These are phyloP conservation scores for Andrena haemorrhoa DNA, from an alignment of 2,888 invertebrate genomes.

Conservation along the genomic window DNA sequence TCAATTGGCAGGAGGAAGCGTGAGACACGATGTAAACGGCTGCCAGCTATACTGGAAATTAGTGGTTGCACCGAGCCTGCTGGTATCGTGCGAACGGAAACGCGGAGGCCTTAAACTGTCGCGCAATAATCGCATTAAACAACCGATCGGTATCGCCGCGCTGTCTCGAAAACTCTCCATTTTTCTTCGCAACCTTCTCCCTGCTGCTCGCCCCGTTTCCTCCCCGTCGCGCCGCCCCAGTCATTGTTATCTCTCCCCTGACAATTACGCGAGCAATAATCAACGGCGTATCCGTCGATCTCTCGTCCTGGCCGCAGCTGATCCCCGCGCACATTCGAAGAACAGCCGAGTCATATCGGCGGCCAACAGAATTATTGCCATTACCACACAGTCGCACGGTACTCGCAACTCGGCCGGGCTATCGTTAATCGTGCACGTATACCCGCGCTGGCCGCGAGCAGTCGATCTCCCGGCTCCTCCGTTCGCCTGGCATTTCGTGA, in stretches of 20 bases:
- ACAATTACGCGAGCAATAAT: conserved; percentile 57
- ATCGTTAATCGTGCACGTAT: conserved; percentile 45
- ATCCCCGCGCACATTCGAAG: conserved; percentile 34
- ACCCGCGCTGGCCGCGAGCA: conserved; percentile 36
- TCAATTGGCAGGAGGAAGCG: conserved; percentile 10
- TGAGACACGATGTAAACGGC: conserved; percentile 3
- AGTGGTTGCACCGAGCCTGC: not conserved
- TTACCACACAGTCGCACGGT: conserved; percentile 15
- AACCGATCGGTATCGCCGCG: conserved; percentile 51
- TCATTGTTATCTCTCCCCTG: conserved; percentile 57
- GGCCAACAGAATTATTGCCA: conserved; percentile 40
- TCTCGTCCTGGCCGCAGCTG: conserved; percentile 41
- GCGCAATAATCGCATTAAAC: conserved; percentile 50
- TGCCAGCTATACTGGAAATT: conserved; percentile 16
- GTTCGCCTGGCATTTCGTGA: conserved; percentile 42
- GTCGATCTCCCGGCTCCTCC: conserved; percentile 45
- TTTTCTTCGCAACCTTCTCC: not conserved
- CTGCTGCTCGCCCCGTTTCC: not conserved
- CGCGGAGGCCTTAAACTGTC: conserved; percentile 30
- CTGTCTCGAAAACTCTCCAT: not conserved
- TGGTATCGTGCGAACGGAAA: conserved; percentile 15
- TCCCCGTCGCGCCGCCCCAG: conserved; percentile 25
- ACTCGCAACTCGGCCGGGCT: not conserved
- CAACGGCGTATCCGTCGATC: conserved; percentile 45
- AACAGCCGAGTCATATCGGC: conserved; percentile 48